Evolutionary conservation across 2,797 vertebrate species (phyloP).

Genomic region (Benthosema pterotum): DNA sequence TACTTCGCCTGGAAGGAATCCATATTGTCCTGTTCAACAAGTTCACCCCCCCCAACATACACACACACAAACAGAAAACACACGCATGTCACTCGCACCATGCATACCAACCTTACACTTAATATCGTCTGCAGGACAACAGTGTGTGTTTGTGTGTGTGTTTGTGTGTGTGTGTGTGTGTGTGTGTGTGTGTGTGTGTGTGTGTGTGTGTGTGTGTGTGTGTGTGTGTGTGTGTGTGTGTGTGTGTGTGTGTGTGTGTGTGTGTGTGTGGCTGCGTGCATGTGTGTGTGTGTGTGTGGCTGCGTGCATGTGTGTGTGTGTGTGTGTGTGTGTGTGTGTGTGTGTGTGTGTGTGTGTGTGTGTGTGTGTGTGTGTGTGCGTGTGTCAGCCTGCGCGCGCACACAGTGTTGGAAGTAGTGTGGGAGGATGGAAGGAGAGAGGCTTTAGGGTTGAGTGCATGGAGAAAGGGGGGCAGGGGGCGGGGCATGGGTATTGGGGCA

Average conservation of each 20-base stretch:
- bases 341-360: slow-evolving; percentile 18
- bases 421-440: slow-evolving; percentile 9
- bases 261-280: too few relatives aligned
- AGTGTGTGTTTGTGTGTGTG: slow-evolving; percentile 22
- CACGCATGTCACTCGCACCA: slow-evolving; percentile 19
- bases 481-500: slow-evolving; percentile 63
- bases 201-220: slow-evolving; percentile 19
- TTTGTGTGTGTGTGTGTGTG: slow-evolving; percentile 31
- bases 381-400: slow-evolving; percentile 2
- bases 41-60: slow-evolving; percentile 37
- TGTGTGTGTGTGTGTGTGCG: slow-evolving; percentile 15
- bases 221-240: too few relatives aligned
- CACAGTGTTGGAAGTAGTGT: slow-evolving; percentile 5
- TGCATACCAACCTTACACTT: slow-evolving; percentile 22
- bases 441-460: slow-evolving; percentile 55
- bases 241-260: too few relatives aligned
- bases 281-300: too few relatives aligned
- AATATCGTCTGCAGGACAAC: slow-evolving; percentile 33
- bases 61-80: neutral
- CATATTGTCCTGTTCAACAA: slow-evolving; percentile 65
- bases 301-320: too few relatives aligned
- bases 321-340: too few relatives aligned
- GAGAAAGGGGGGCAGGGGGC: slow-evolving; percentile 40
- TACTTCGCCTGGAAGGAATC: slow-evolving; percentile 60
- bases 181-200: slow-evolving; percentile 21